Percentiles rank a stretch among this genome's conserved stretches.
phyloP scores from a whole-genome alignment of 2,888 invertebrate genomes.

The Crossocerus cetratus region DNA sequence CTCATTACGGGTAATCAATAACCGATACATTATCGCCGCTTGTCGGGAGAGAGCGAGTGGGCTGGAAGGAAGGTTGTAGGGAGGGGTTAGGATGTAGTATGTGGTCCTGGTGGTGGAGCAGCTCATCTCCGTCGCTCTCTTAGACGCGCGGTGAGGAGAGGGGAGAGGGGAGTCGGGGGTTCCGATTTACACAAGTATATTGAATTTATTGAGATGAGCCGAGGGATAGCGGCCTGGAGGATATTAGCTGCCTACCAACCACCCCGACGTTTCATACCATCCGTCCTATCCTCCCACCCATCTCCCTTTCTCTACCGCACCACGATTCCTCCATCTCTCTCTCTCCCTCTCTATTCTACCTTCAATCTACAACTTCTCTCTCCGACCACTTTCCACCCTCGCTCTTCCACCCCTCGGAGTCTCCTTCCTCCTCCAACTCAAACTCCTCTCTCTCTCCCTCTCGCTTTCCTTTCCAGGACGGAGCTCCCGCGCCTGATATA shows the following conservation, averaged over 20 bases:
- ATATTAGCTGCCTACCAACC: conserved; percentile 77
- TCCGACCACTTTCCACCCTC: conserved; percentile 17
- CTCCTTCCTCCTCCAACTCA: not conserved
- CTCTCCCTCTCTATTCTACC: conserved; percentile 19
- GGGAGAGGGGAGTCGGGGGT: conserved; percentile 52
- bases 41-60: not conserved
- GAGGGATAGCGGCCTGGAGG: conserved; percentile 76
- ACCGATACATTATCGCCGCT: conserved; percentile 68
- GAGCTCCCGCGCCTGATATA: too few relatives aligned
- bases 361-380: too few relatives aligned
- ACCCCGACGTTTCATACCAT: conserved; percentile 67
- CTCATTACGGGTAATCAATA: conserved; percentile 74
- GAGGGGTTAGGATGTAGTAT: not conserved
- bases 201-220: conserved; percentile 78
- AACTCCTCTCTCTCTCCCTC: too few relatives aligned
- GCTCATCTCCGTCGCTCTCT: conserved; percentile 68
- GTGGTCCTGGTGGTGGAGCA: conserved; percentile 45
- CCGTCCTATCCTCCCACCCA: conserved; percentile 40
- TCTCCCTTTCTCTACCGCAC: conserved; percentile 29
- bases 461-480: too few relatives aligned
- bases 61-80: not conserved
- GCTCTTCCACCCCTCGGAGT: conserved; percentile 10
- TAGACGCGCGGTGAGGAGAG: conserved; percentile 25
- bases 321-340: conserved; percentile 23
- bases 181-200: conserved; percentile 77